phyloP scores from a whole-genome alignment of 37 sponge, comb jelly and placozoan species.

The Aphrocallistes beatrix region DNA sequence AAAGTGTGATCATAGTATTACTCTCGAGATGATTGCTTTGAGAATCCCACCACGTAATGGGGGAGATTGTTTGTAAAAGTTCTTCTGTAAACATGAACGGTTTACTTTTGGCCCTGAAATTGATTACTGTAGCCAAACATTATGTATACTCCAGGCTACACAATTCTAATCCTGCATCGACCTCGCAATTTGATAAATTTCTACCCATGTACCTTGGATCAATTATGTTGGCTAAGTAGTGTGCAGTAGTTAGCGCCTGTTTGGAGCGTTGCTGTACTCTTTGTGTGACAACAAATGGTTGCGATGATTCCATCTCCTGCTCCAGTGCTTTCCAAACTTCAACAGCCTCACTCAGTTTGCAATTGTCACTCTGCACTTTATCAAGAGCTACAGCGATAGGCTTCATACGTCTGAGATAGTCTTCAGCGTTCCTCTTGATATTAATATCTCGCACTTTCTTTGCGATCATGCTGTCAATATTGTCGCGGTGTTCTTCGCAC shows the following conservation, averaged over 20 bases:
- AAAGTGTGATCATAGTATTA: not conserved
- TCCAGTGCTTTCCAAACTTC: slow-evolving; percentile 20
- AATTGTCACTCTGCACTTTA: slow-evolving; percentile 17
- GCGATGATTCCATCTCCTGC: not conserved
- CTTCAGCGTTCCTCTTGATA: slow-evolving; percentile 14
- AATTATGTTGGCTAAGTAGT: slow-evolving; percentile 6
- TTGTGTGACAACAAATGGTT: not conserved
- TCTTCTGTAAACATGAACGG: slow-evolving; percentile 20
- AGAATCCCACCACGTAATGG: slow-evolving; percentile 16
- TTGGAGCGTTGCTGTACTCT: not conserved
- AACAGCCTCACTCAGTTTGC: slow-evolving; percentile 19
- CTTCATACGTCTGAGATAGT: slow-evolving; percentile 15
- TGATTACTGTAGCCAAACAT: slow-evolving; percentile 13
- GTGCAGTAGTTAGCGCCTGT: slow-evolving; percentile 1
- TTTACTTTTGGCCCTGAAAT: not conserved
- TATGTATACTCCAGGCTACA: slow-evolving; percentile 3
- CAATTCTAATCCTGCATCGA: slow-evolving; percentile 5
- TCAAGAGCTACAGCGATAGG: slow-evolving; percentile 14
- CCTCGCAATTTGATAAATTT: not conserved
- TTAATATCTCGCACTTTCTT: slow-evolving; percentile 16
- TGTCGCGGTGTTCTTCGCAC: slow-evolving; percentile 18
- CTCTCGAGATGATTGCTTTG: not conserved
- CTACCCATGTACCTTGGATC: slow-evolving; percentile 13
- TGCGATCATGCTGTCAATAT: not conserved
- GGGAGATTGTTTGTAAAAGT: slow-evolving; percentile 8